Evolutionary conservation across 2,797 vertebrate genomes (phyloP).

Genomic region (Tapirus indicus): DNA sequence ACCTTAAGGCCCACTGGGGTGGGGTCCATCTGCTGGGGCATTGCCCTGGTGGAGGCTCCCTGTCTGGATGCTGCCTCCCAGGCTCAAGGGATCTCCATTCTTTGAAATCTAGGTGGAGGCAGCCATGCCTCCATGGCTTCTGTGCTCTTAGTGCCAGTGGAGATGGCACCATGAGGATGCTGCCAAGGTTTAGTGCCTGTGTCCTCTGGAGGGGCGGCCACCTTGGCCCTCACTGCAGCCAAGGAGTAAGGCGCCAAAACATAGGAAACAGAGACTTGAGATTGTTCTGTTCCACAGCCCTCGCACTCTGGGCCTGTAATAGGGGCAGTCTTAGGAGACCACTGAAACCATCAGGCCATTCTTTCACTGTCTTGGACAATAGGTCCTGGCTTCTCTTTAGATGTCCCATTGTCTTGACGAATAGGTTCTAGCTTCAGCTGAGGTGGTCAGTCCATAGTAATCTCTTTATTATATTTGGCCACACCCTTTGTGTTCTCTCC

Average conservation of each 20-base stretch:
- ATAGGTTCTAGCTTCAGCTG: background rate
- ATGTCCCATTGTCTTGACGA: background rate
- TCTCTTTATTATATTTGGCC: background rate
- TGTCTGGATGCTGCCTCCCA: background rate
- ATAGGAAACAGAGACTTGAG: background rate
- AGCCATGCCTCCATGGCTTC: background rate
- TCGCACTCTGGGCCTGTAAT: background rate
- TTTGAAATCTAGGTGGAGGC: background rate
- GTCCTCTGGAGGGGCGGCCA: background rate
- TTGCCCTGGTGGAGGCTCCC: background rate
- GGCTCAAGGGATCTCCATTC: background rate
- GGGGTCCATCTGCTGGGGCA: background rate
- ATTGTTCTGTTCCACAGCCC: background rate
- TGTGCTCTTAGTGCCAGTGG: background rate
- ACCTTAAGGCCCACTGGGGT: background rate
- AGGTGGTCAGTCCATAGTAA: background rate
- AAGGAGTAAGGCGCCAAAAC: background rate
- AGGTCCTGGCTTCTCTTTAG: background rate
- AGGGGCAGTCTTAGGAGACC: no score
- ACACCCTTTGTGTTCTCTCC: background rate
- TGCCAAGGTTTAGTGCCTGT: background rate
- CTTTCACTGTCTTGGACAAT: no score
- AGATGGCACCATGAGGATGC: background rate
- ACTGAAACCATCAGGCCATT: no score
- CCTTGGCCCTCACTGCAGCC: background rate